Base-by-base conservation (phyloP, 2,113 vertebrate genomes). In the Tychaedon coryphoeus region DNA sequence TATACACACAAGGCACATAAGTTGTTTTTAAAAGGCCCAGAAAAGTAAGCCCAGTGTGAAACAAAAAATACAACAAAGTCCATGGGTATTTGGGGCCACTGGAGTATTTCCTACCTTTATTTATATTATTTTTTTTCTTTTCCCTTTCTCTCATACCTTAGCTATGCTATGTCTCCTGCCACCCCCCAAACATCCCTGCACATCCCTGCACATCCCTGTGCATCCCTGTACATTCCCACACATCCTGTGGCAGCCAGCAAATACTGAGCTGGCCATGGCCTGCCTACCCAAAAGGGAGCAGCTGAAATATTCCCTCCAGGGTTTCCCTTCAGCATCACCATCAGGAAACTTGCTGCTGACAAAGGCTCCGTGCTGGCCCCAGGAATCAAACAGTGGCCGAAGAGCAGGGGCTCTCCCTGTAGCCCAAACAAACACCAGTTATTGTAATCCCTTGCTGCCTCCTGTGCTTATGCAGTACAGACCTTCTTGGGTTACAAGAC, bases 401-500 rank as follows among this genome's bases (percentile, higher is more conserved):
- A 94, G 91, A 97, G 84, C 93, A 91, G 93, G 89, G 93, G 69
- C 88, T 97, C 79, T 90, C 13, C 50, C 58, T 34, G 86, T 74
- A 98, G 82, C 86, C 97, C 95, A 96, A 97, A 96, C 95, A 96
- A 97, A 96, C 91, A 96, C 96, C 95, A 94, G 31, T 90, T 95
- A 85, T 48, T 95, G 90, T 96, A 98, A 98, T 97, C 96, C 95
- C 91, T 96, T 87, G 95, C 93, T 97, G 97, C 97, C 98, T 98
- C 95, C 95, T 96, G 97, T 94, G 95, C 97, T 98, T 95, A 90
- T 82, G 88, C 91, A 97, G 82, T 81, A 93, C 94, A 97, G 97
- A 40, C 96, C 96, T 97, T 98, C 98, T 98, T 97, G 91, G 53
- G 93, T 98, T 98, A 98, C 98, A 85, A 94, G 95, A 97, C 96